Percentiles rank a stretch among this genome's conserved stretches.
phyloP scores from a whole-genome alignment of 2,797 vertebrate species.

The Malacoctenus gilli region DNA sequence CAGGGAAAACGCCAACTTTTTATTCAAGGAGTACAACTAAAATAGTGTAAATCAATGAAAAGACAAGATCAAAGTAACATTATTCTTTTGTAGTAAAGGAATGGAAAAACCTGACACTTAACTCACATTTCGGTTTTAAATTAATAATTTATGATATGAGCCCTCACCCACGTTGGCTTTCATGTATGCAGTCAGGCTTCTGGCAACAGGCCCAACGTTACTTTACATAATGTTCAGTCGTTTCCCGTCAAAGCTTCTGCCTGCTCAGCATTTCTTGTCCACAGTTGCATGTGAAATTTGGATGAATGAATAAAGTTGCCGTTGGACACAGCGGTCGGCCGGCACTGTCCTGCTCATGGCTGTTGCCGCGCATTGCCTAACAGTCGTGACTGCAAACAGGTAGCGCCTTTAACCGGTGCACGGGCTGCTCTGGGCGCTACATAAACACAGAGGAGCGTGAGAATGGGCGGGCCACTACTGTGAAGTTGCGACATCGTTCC shows the following conservation, averaged over 20 bases:
- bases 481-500: constrained; percentile 24
- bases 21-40: no score
- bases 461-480: constrained; percentile 1
- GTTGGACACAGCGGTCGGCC: not conserved
- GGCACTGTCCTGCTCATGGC: constrained; percentile 1
- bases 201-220: constrained; percentile 1
- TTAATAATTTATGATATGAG: no score
- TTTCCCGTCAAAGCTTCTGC: constrained; percentile 1
- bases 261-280: not conserved
- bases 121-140: no score
- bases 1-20: no score
- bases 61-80: no score
- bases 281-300: constrained; percentile 18
- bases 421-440: no score
- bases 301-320: constrained; percentile 1
- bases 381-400: constrained; percentile 2
- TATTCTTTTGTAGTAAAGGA: no score
- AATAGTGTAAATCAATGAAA: no score
- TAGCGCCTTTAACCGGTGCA: not conserved
- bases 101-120: no score
- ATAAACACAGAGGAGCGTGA: constrained; percentile 25
- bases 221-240: not conserved
- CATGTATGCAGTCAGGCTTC: not conserved
- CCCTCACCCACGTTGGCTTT: not conserved
- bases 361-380: constrained; percentile 1